Evolutionary conservation across 1,140 invertebrate genomes (phyloP), one percentile per base, ranked within the genome.

Genomic region (Bombus picipes): DNA sequence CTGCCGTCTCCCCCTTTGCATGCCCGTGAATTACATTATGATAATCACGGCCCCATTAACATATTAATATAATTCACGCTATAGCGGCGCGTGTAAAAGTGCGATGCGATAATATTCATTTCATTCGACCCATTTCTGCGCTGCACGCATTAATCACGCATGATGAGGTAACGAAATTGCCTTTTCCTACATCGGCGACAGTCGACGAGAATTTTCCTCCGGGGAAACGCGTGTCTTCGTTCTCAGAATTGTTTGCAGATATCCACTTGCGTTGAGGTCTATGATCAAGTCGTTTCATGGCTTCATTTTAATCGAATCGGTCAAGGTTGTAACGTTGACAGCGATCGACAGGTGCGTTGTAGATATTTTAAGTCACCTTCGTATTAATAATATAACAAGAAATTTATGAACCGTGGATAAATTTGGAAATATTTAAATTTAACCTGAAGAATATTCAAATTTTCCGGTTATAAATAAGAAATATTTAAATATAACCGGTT

Each of bases 31-130:
- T 79, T 79, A 80, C 77, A 84, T 84, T 84, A 84, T 84, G 83
- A 84, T 84, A 84, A 84, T 84, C 83, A 68, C 22, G 66, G 37
- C n/a, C 68, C 76, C 76, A 84, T 84, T 84, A 84, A 84, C 83
- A 84, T 84, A 84, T 84, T 84, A 84, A 84, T 79, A 84, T 47
- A 47, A 84, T 78, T 78, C 83, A 62, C 34, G 39, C 32, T 72
- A 62, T 72, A 79, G 68, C 53, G 53, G 53, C 75, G 75, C 76
- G 65, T 84, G 68, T 79, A 84, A 84, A 84, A 84, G 77, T 84
- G 82, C 75, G 76, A 79, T 41, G 83, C 83, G 83, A 84, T 84
- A 84, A 84, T 84, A 72, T 84, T 84, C 83, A 84, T 84, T 84
- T 71, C 66, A 3, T 84, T 84, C 83, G 83, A 84, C 83, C 83